Base-by-base conservation (phyloP, 2,797 vertebrate genomes). In the Coccyzus lansbergi region DNA sequence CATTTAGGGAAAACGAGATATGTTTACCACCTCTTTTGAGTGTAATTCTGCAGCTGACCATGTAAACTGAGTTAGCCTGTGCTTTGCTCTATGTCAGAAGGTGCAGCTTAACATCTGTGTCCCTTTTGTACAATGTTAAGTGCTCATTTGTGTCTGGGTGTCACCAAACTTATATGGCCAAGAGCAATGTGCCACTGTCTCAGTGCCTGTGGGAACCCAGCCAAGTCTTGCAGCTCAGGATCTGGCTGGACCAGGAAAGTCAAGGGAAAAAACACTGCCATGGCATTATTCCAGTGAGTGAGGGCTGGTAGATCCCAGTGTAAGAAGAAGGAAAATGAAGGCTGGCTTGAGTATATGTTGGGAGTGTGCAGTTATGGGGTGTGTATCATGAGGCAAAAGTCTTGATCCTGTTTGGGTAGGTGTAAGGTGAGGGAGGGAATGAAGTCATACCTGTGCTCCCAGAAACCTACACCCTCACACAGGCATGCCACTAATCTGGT, bases 11-110 rank as follows among this genome's bases (percentile, higher is more conserved):
- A 29, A 69, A 18, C 1, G 4, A 56, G n/a, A 42, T 17, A 22
- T 21, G 31, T 10, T 82, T 75, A 21, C 17, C 3, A 0, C 48
- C 15, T 13, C 46, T 60, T 49, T 42, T 12, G 18, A 82, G 26
- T 12, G 22, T 49, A 34, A 49, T 15, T 63, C 49, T 75, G 34
- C 7, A 22, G 20, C 34, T n/a, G 40, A 16, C 15, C 15, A 9
- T 3, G 10, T 51, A 49, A 46, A n/a, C 2, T n/a, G 48, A 55
- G 40, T 0, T 4, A 87, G 52, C 7, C 34, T 1, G 1, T 34
- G 17, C 25, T 68, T 55, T 55, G 34, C 31, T 48, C 12, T 19
- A 28, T 48, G n/a, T 55, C 56, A 56, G 64, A 56, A 38, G 49
- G 10, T 64, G 51, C n/a, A 38, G 22, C 28, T 63, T 22, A 40